Percentiles rank a stretch among this genome's conserved stretches.
These are phyloP conservation scores for Choloepus didactylus DNA, from an alignment of 2,797 vertebrate genomes.

Conservation along the genomic window DNA sequence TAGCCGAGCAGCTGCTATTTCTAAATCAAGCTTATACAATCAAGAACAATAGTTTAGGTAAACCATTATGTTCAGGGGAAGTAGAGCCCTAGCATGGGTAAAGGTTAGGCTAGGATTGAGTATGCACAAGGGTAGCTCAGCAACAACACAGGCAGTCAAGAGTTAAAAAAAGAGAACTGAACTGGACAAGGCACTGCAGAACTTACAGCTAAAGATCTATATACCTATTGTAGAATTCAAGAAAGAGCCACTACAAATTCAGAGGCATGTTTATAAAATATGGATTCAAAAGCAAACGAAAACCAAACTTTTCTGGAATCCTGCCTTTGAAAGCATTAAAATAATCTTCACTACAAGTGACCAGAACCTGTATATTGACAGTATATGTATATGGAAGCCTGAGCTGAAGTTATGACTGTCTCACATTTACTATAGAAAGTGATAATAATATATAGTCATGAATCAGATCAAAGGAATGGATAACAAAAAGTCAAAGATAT, in stretches of 20 bases:
- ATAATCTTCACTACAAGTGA: background rate
- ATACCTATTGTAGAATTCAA: background rate
- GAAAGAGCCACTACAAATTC: background rate
- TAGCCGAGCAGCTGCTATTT: background rate
- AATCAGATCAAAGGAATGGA: conserved; percentile 27
- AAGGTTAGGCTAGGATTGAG: background rate
- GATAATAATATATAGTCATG: conserved; percentile 11
- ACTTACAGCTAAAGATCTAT: background rate
- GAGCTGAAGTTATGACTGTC: background rate
- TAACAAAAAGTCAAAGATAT: conserved; percentile 36
- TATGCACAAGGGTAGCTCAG: background rate
- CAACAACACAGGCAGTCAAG: background rate
- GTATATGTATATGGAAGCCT: background rate
- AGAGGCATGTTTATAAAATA: conserved; percentile 45
- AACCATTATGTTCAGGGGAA: background rate
- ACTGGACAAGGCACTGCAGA: background rate
- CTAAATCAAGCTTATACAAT: background rate
- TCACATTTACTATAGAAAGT: conserved; percentile 10
- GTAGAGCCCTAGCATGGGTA: background rate
- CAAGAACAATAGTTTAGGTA: background rate
- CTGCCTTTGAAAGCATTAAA: background rate
- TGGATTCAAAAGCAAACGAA: background rate
- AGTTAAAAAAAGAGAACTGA: background rate
- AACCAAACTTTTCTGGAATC: conserved; percentile 4
- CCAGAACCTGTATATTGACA: background rate